Conservation (phyloP, 2,888 invertebrate species). For the Caenorhabditis sp. region DNA sequence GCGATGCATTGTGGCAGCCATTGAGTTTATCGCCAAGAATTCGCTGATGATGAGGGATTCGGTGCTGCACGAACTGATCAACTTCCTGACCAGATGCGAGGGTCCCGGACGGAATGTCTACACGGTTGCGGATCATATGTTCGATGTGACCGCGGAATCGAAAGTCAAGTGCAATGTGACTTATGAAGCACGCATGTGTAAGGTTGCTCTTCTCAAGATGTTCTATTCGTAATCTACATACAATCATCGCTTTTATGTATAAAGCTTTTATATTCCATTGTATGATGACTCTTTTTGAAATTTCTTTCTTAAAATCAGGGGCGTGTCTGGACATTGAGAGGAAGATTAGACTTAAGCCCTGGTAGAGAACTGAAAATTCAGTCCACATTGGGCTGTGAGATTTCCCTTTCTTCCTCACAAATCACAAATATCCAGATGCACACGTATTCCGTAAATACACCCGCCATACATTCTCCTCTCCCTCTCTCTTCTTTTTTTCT, state of each 20-base stretch:
- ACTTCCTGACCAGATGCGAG: slow-evolving; percentile 94
- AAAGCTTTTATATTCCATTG: too few species aligned
- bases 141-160: slow-evolving; percentile 87
- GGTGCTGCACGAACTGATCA: slow-evolving; percentile 91
- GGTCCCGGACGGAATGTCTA: slow-evolving; percentile 91
- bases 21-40: slow-evolving; percentile 84
- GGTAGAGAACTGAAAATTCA: too few species aligned
- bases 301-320: too few species aligned
- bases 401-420: too few species aligned
- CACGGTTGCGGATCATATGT: slow-evolving; percentile 90
- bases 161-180: slow-evolving; percentile 93
- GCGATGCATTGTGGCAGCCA: slow-evolving; percentile 73
- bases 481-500: neutral
- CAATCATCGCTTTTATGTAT: too few species aligned
- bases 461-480: neutral
- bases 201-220: slow-evolving; percentile 88
- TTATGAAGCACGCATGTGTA: slow-evolving; percentile 91
- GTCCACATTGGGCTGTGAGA: too few species aligned
- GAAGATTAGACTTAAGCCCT: too few species aligned
- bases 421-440: too few species aligned
- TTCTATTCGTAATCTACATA: slow-evolving; percentile 80
- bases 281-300: too few species aligned
- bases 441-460: too few species aligned
- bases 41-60: slow-evolving; percentile 92
- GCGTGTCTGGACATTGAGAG: too few species aligned